Evolutionary conservation across 64 coral and sea anemone species (phyloP).

Genomic region (Hydrozoanthus tunicans): DNA sequence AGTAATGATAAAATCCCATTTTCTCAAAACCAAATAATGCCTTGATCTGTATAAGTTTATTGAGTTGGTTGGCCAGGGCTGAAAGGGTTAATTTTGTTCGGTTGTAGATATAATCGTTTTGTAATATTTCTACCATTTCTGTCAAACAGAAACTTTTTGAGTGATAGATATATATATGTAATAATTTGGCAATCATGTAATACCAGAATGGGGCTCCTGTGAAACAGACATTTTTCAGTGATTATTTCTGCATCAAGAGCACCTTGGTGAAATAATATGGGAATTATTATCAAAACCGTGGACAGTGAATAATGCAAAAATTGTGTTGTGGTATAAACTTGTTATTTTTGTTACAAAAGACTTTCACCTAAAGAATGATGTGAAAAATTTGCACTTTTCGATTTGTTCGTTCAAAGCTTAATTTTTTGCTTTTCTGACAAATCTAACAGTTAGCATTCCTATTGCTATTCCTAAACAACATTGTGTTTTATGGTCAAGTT

Average conservation of each 20-base stretch:
- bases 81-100: too few species aligned
- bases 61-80: too few species aligned
- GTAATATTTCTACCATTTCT: conserved; percentile 22
- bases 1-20: too few species aligned
- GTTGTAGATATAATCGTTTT: conserved; percentile 3
- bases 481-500: too few species aligned
- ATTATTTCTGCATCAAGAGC: background rate
- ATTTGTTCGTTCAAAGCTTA: too few species aligned
- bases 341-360: conserved; percentile 15
- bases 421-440: too few species aligned
- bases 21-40: too few species aligned
- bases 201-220: background rate
- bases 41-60: too few species aligned
- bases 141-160: conserved; percentile 10
- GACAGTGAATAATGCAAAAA: background rate
- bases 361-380: too few species aligned
- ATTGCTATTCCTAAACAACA: too few species aligned
- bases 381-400: too few species aligned
- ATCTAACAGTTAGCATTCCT: too few species aligned
- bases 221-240: conserved; percentile 1
- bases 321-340: background rate
- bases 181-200: background rate
- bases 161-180: background rate
- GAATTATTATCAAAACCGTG: background rate
- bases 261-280: background rate